A percentile compares a stretch with the other conserved stretches of the same genome.
Conservation (phyloP, 2,113 vertebrate species). For the Cranoglanis bouderius region DNA sequence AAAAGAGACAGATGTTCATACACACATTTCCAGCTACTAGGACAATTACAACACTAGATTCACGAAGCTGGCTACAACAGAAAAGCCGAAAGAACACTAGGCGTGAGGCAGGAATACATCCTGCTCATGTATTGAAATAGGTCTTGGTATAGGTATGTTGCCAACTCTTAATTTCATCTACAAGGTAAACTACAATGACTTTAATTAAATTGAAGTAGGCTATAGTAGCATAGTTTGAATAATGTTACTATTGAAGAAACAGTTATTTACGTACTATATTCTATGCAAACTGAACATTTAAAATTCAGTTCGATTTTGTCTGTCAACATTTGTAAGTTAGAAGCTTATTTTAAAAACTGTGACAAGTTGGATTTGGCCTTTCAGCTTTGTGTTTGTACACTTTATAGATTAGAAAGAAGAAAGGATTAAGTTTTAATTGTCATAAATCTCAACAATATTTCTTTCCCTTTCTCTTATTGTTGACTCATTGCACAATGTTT, state of each 20-base stretch:
- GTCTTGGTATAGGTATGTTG: background rate
- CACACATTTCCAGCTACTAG: background rate
- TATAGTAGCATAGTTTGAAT: background rate
- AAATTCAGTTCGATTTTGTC: background rate
- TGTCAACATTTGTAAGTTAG: background rate
- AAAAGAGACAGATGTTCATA: background rate
- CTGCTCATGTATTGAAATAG: background rate
- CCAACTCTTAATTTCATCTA: background rate
- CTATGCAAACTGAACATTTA: background rate
- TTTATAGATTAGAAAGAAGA: background rate
- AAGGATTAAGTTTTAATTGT: background rate
- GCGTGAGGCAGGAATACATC: background rate
- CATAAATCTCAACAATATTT: background rate
- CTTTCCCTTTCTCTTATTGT: background rate
- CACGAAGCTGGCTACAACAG: background rate
- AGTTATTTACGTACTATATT: background rate
- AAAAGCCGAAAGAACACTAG: background rate
- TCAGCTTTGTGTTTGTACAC: background rate
- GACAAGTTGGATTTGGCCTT: background rate
- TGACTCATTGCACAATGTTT: constrained; percentile 20
- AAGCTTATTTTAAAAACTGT: background rate
- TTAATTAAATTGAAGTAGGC: background rate
- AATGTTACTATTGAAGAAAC: background rate
- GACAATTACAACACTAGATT: background rate
- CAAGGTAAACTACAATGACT: background rate